Percentiles rank a stretch among this genome's conserved stretches.
These are phyloP conservation scores for Lepidostoma basale DNA, from an alignment of 1,140 invertebrate genomes.

Conservation along the genomic window DNA sequence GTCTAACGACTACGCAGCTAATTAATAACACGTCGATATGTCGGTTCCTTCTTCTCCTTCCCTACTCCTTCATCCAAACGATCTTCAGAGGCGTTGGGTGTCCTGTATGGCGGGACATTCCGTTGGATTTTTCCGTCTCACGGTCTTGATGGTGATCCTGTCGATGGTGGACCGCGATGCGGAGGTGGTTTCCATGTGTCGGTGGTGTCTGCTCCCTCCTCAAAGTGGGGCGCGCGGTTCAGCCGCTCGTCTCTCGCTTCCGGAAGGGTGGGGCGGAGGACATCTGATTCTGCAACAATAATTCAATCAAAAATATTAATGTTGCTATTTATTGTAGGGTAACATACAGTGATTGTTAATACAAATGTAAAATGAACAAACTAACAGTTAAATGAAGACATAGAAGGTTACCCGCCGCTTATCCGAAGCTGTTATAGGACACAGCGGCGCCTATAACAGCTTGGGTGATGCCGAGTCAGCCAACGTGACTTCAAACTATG, in stretches of 20 bases:
- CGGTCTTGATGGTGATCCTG: slow-evolving; percentile 42
- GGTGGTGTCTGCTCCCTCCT: background rate
- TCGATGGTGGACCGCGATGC: slow-evolving; percentile 30
- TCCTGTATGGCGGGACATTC: background rate
- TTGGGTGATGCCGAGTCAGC: too few species aligned
- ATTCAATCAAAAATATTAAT: too few species aligned
- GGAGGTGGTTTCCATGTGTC: slow-evolving; percentile 40
- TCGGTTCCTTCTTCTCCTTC: background rate
- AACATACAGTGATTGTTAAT: too few species aligned
- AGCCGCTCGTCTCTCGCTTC: background rate
- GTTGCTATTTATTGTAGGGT: too few species aligned
- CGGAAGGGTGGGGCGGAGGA: background rate
- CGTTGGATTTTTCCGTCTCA: slow-evolving; percentile 35
- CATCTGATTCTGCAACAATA: slow-evolving; percentile 13
- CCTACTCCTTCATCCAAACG: slow-evolving; percentile 1
- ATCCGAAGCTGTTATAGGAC: too few species aligned
- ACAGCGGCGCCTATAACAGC: too few species aligned
- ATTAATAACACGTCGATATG: slow-evolving; percentile 28
- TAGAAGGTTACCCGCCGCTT: too few species aligned
- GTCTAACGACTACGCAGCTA: slow-evolving; percentile 22
- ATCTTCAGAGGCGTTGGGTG: background rate
- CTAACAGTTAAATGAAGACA: too few species aligned
- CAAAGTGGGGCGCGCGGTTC: background rate
- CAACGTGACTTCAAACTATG: too few species aligned
- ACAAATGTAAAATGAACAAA: too few species aligned